Evolutionary conservation across 1,140 invertebrate species (phyloP), one percentile per base, ranked within the genome.

Genomic region (Pemphigus obesinymphae): DNA sequence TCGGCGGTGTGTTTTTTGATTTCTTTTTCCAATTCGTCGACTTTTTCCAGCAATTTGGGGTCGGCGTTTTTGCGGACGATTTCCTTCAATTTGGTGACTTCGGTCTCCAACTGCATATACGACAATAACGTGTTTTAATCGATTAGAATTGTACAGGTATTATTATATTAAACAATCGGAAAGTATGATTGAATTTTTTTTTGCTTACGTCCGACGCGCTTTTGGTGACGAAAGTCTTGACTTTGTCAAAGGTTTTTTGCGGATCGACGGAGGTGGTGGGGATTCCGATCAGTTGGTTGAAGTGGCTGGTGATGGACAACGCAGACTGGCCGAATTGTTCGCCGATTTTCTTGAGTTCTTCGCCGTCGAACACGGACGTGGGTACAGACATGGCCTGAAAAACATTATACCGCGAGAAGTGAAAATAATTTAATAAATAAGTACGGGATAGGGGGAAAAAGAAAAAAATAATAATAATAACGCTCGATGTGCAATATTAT

Each of bases 11-110:
- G 55, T 40, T 80, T 63, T 20, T 80, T 80, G 1, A 80, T 10
- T 1, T 63, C 76, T 37, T 80, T 80, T 80, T 80, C 76, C 13
- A 61, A 43, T n/a, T 80, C 53, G 11, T 80, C 37, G 23, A 31
- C 4, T 43, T 80, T 80, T 8, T 80, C 76, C 1, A 31, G 26
- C 10, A 80, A 2, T 61, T 61, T 80, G 2, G 55, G 40, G 23
- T 63, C 55, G 8, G 37, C 5, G 8, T 43, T 17, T 20, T 61
- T 80, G 34, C 23, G 76, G 1, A 63, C 23, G 37, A 20, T 40
- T 0, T 80, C 76, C 50, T 34, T 61, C 55, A 80, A 11, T 29
- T 80, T 80, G 3, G 0, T 10, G 5, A 10, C 8, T 61, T 80
- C 55, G 37, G 20, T 29, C 31, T 80, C 76, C 3, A 80, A 1